A percentile compares a stretch with the other conserved stretches of the same genome.
phyloP scores from a whole-genome alignment of 2,888 invertebrate species.

The Tethea ocularis region DNA sequence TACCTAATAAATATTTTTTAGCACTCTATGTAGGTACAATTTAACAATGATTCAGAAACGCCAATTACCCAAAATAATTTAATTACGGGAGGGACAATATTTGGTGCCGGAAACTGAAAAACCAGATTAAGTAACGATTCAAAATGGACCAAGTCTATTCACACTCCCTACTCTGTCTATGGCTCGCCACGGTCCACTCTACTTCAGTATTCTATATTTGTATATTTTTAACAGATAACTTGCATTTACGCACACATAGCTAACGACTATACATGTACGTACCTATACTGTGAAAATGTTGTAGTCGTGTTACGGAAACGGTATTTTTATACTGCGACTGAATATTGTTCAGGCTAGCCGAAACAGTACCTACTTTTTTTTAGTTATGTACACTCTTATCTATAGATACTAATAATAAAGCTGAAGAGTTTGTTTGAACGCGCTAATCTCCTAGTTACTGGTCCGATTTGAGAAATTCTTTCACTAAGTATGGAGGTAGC shows the following conservation, averaged over 20 bases:
- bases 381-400: no score
- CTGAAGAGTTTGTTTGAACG: no score
- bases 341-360: neutral
- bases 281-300: neutral
- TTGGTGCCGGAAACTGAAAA: slow-evolving; percentile 19
- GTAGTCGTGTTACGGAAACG: no score
- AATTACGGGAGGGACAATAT: neutral
- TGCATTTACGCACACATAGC: slow-evolving; percentile 27
- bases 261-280: slow-evolving; percentile 8
- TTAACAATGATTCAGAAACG: no score
- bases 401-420: no score
- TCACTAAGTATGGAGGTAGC: no score
- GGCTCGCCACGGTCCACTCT: slow-evolving; percentile 39
- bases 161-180: slow-evolving; percentile 16
- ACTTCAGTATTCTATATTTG: slow-evolving; percentile 26
- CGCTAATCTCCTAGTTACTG: no score
- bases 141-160: slow-evolving; percentile 32
- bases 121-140: slow-evolving; percentile 4
- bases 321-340: neutral
- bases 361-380: no score
- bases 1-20: no score
- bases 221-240: slow-evolving; percentile 36
- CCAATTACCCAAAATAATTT: neutral
- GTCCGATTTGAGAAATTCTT: no score
- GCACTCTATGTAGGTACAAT: no score